Conservation (phyloP, 1,140 invertebrate genomes). For the Lamellibrachia luymesi region DNA sequence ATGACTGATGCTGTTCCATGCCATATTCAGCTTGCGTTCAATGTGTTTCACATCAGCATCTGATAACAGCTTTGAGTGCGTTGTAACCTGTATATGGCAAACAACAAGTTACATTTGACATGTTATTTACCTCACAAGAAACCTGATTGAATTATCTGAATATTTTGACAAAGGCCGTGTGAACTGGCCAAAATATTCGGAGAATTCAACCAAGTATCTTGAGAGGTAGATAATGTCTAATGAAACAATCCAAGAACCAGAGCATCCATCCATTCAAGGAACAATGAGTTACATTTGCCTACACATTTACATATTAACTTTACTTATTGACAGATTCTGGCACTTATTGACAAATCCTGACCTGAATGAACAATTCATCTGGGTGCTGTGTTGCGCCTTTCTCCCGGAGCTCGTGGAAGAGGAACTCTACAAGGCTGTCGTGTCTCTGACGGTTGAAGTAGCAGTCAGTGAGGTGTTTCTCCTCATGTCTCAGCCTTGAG, state of each 20-base stretch:
- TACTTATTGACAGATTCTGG: background rate
- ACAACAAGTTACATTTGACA: background rate
- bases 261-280: no score
- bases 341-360: background rate
- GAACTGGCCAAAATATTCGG: background rate
- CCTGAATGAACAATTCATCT: background rate
- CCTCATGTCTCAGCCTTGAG: constrained; percentile 9
- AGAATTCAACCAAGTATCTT: no score
- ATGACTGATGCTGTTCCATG: constrained; percentile 17
- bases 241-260: no score
- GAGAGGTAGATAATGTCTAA: background rate
- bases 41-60: constrained; percentile 20
- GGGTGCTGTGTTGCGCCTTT: background rate
- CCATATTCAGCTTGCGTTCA: constrained; percentile 14
- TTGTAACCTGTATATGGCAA: constrained; percentile 27
- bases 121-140: no score
- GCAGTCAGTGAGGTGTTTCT: constrained; percentile 18
- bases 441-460: constrained; percentile 47
- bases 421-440: constrained; percentile 36
- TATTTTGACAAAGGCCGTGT: background rate
- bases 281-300: background rate
- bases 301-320: background rate
- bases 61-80: constrained; percentile 27
- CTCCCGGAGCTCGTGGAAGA: constrained; percentile 17
- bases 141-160: background rate